These are phyloP conservation scores for Engraulis encrasicolus DNA, from an alignment of 2,113 vertebrate genomes.

Conservation along the genomic window DNA sequence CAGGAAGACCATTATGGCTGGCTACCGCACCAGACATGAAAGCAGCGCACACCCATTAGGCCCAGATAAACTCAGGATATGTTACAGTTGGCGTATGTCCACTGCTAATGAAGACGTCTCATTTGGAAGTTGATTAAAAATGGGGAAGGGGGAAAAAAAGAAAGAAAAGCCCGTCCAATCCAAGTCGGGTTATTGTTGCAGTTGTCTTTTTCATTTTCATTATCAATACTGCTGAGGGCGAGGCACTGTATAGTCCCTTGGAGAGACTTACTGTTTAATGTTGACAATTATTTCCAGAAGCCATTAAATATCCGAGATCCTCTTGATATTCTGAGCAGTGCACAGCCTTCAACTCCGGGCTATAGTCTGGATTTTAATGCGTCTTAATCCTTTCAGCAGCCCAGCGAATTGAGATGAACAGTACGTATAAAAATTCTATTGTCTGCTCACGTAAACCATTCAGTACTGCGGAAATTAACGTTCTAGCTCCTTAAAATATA, in stretches of 20 bases:
- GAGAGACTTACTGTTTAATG: constrained; percentile 48
- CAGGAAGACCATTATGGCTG: constrained; percentile 71
- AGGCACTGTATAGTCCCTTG: no score
- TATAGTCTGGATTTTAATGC: background rate
- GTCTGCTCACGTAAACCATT: background rate
- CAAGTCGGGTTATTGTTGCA: background rate
- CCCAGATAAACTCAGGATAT: constrained; percentile 75
- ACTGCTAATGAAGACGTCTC: constrained; percentile 63
- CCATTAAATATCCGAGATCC: background rate
- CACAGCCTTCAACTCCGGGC: background rate
- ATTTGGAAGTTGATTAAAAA: constrained; percentile 73
- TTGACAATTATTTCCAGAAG: constrained; percentile 17
- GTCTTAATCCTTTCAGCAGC: background rate
- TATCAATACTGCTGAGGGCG: constrained; percentile 65
- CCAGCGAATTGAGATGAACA: background rate
- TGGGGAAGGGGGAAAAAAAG: background rate
- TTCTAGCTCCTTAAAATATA: no score
- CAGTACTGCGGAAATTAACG: background rate
- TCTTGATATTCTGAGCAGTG: background rate
- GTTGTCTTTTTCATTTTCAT: background rate
- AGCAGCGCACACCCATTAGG: constrained; percentile 70
- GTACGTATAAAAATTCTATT: background rate
- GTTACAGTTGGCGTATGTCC: constrained; percentile 63
- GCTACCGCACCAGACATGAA: constrained; percentile 73
- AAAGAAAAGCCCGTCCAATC: no score